Evolutionary conservation across 2,888 invertebrate species (phyloP), one percentile per base, ranked within the genome.

Genomic region (Spodoptera picta): DNA sequence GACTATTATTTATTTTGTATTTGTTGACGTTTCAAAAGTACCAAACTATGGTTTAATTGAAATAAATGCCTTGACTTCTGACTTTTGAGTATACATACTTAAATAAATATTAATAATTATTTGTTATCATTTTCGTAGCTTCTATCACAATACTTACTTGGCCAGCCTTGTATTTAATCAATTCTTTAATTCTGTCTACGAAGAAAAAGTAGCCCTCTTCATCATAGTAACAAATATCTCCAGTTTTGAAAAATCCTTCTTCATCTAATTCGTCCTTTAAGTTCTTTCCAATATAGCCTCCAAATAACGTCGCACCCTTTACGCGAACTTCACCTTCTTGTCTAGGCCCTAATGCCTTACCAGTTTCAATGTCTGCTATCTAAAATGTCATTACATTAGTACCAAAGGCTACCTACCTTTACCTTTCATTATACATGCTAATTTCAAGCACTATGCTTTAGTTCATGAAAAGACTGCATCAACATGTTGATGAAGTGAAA

Each of bases 121-220:
- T n/a, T 27, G 27, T 27, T 42, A 9, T 9, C 14, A 43, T 23
- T 36, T n/a, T 4, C 10, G 0, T 23, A n/a, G 9, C 11, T 27
- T 14, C 10, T 52, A 23, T 23, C 11, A 9, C 10, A 3, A 19
- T 53, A 78, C 82, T 83, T 67, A 91, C 92, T 78, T 92, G 92
- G 75, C 89, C 87, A 44, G 88, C 85, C 31, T 92, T 92, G 58
- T 91, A 92, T 75, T 92, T 92, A 12, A 92, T 92, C 6, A 92
- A 83, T 73, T 92, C 92, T 59, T 92, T 92, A 19, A 92, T 79
- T 74, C 92, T 87, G 44, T 91, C 92, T 0, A 90, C 87, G 36
- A 90, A 86, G 60, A 75, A 92, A 57, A 92, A 89, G 63, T 83
- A 92, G 2, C 89, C 89, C 14, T 92, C 88, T 43, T 88, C 80